phyloP scores from a whole-genome alignment of 2,797 vertebrate genomes.

The Chromis chromis region DNA sequence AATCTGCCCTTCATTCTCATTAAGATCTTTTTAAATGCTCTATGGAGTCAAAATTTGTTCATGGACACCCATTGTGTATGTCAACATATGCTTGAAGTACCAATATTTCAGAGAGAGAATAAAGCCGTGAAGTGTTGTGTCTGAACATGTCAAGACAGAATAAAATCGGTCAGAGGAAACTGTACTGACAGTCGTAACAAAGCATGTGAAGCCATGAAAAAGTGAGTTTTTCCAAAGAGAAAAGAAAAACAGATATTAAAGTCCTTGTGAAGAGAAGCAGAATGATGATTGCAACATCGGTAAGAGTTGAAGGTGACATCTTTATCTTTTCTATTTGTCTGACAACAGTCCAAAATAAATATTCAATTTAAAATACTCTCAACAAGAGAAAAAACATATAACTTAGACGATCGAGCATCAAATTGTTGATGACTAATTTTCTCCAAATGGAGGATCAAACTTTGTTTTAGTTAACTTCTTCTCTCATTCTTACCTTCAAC shows the following conservation, averaged over 20 bases:
- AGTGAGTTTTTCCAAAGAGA: slow-evolving; percentile 13
- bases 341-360: neutral
- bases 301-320: neutral
- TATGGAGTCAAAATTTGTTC: neutral
- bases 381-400: neutral
- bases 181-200: slow-evolving; percentile 44
- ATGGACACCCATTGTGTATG: neutral
- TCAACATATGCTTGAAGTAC: slow-evolving; percentile 18
- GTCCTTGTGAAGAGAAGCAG: neutral
- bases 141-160: slow-evolving; percentile 29
- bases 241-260: slow-evolving; percentile 12
- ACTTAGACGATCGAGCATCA: neutral
- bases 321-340: too few species aligned
- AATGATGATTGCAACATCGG: neutral
- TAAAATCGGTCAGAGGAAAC: slow-evolving; percentile 15
- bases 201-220: slow-evolving; percentile 12
- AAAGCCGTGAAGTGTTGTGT: slow-evolving; percentile 28
- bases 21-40: slow-evolving; percentile 26
- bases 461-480: neutral
- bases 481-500: neutral
- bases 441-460: neutral
- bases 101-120: neutral
- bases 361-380: neutral
- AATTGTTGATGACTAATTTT: neutral
- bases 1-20: slow-evolving; percentile 20